Evolutionary conservation across 1,140 invertebrate genomes (phyloP).

Genomic region (Alviniconcha marisindica): DNA sequence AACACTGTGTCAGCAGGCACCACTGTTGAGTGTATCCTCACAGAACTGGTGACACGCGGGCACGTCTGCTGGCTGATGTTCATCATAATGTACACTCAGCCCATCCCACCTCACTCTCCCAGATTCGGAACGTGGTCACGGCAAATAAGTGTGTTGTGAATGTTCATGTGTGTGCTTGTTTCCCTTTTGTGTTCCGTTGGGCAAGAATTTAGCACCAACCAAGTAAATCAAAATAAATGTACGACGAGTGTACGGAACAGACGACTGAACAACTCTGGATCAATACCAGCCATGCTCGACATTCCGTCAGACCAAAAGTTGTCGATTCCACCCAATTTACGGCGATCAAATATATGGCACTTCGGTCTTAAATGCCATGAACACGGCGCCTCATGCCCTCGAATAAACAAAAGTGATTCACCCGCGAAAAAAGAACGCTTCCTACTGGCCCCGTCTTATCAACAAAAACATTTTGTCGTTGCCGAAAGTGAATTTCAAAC

Average conservation of each 20-base stretch:
- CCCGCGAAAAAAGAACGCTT: constrained; percentile 28
- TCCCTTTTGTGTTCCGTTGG: too few relatives aligned
- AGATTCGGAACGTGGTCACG: neutral
- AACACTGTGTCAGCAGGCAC: too few relatives aligned
- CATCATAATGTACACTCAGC: too few relatives aligned
- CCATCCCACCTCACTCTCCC: too few relatives aligned
- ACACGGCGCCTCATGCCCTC: neutral
- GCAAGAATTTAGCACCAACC: neutral
- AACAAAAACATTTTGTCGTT: constrained; percentile 12
- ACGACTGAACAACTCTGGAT: neutral
- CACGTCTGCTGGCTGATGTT: too few relatives aligned
- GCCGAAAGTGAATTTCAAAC: constrained; percentile 27
- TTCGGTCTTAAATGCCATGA: neutral
- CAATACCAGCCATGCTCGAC: neutral
- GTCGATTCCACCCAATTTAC: neutral
- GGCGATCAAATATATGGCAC: neutral
- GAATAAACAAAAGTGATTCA: constrained; percentile 26
- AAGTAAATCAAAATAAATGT: neutral
- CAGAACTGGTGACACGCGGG: too few relatives aligned
- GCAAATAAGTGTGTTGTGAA: neutral
- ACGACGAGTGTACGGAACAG: neutral
- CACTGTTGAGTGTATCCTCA: too few relatives aligned
- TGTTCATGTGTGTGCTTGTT: too few relatives aligned
- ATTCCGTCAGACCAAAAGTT: neutral
- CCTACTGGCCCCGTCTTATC: constrained; percentile 30